Conservation (phyloP, 1,140 invertebrate species). For the Vanessa atalanta region DNA sequence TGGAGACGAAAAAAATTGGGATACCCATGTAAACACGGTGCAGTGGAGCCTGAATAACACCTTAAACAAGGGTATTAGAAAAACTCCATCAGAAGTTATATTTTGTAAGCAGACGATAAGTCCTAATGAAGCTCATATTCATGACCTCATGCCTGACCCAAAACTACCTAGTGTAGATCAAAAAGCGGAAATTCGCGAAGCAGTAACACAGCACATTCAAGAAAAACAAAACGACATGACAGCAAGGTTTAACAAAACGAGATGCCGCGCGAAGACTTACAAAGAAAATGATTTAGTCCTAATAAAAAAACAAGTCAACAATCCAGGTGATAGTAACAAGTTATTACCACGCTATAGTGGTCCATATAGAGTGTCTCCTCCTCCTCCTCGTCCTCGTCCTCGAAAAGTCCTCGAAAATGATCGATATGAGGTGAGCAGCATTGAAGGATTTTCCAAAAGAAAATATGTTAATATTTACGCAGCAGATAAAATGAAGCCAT, state of each 20-base stretch:
- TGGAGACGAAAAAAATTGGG: slow-evolving; percentile 1
- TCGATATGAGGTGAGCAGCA: background rate
- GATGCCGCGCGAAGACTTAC: slow-evolving; percentile 2
- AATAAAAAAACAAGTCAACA: slow-evolving; percentile 1
- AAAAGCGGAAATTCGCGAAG: slow-evolving; percentile 1
- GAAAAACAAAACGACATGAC: slow-evolving; percentile 5
- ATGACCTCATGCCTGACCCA: background rate
- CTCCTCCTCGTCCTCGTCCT: no score
- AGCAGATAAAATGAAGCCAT: slow-evolving; percentile 2
- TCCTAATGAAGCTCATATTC: background rate
- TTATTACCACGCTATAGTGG: slow-evolving; percentile 3
- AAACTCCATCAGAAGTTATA: no score
- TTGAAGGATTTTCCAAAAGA: slow-evolving; percentile 1
- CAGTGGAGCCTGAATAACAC: background rate
- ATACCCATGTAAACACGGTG: background rate
- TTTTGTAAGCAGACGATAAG: no score
- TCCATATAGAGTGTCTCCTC: slow-evolving; percentile 2
- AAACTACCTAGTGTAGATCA: background rate
- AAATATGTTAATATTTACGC: slow-evolving; percentile 2
- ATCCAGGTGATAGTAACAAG: slow-evolving; percentile 3
- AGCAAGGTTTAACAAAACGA: slow-evolving; percentile 2
- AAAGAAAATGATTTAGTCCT: slow-evolving; percentile 16
- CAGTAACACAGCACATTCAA: slow-evolving; percentile 5
- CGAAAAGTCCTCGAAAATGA: slow-evolving; percentile 5
- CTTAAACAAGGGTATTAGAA: no score